phyloP scores from a whole-genome alignment of 1,140 invertebrate genomes.

The Chlorops oryzae region DNA sequence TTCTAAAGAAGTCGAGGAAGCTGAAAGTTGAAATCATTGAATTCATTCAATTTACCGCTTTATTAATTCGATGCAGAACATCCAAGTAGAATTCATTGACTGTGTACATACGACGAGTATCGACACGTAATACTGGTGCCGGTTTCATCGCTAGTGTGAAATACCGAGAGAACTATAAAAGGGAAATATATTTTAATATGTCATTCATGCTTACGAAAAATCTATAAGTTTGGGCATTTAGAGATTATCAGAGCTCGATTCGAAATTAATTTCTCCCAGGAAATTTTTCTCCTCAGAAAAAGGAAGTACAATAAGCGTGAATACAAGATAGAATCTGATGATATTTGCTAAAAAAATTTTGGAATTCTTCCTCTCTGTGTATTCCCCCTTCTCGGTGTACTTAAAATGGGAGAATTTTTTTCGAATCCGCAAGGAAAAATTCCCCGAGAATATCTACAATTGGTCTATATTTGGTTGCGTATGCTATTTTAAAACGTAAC shows the following conservation, averaged over 20 bases:
- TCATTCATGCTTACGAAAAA: background rate
- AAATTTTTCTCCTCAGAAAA: too few species aligned
- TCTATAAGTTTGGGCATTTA: background rate
- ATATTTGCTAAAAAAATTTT: background rate
- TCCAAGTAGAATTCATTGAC: constrained; percentile 66
- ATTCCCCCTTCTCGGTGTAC: too few species aligned
- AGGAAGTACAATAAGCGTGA: too few species aligned
- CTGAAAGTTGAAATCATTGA: too few species aligned
- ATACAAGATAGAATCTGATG: background rate
- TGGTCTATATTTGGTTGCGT: too few species aligned
- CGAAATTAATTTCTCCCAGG: too few species aligned
- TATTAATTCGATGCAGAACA: constrained; percentile 48
- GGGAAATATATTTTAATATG: background rate
- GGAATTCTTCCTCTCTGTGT: too few species aligned
- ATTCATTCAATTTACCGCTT: constrained; percentile 16
- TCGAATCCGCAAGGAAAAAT: too few species aligned
- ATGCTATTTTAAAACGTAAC: background rate
- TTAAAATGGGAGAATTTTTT: too few species aligned
- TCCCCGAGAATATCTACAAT: too few species aligned
- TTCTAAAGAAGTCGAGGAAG: too few species aligned
- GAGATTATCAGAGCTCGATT: too few species aligned
- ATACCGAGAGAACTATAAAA: constrained; percentile 62
- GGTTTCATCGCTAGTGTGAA: constrained; percentile 55
- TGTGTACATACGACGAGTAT: constrained; percentile 50
- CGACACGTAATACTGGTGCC: constrained; percentile 56